Evolutionary conservation across 2,113 vertebrate genomes (phyloP).

Genomic region (Dermatemys mawii): DNA sequence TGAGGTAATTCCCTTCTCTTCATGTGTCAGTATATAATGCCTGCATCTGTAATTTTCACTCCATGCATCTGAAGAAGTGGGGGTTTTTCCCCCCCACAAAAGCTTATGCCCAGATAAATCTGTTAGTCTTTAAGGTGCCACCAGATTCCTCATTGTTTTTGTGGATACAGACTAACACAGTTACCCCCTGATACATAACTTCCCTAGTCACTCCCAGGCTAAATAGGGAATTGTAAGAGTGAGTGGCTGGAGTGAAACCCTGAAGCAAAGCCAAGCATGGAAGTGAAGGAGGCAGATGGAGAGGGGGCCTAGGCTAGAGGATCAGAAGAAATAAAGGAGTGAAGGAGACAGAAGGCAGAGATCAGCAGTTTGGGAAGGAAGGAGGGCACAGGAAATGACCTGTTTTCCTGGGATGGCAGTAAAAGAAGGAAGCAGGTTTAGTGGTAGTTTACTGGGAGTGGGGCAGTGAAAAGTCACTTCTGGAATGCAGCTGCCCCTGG

Average conservation of each 20-base stretch:
- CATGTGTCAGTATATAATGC: too few species aligned
- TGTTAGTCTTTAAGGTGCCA: too few species aligned
- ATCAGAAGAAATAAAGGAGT: not conserved
- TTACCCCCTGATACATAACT: not conserved
- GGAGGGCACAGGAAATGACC: not conserved
- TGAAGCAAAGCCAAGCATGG: not conserved
- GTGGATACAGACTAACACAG: too few species aligned
- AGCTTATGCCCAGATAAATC: too few species aligned
- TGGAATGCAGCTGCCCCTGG: not conserved
- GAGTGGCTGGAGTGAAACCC: not conserved
- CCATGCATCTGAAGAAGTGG: too few species aligned
- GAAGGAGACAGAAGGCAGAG: not conserved
- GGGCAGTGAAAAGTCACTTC: not conserved
- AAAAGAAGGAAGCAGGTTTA: not conserved
- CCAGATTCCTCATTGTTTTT: too few species aligned
- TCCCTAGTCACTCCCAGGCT: not conserved
- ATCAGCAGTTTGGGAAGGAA: not conserved
- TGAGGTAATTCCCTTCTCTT: too few species aligned
- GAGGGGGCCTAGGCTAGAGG: too few species aligned
- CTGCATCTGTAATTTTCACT: too few species aligned
- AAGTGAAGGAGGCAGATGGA: not conserved
- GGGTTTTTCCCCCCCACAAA: too few species aligned
- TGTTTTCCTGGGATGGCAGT: not conserved
- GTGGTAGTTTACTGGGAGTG: not conserved
- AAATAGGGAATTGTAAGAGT: not conserved